phyloP scores from a whole-genome alignment of 30 jellyfish, hydroid and myxozoan species.

The Aurelia sp. region DNA sequence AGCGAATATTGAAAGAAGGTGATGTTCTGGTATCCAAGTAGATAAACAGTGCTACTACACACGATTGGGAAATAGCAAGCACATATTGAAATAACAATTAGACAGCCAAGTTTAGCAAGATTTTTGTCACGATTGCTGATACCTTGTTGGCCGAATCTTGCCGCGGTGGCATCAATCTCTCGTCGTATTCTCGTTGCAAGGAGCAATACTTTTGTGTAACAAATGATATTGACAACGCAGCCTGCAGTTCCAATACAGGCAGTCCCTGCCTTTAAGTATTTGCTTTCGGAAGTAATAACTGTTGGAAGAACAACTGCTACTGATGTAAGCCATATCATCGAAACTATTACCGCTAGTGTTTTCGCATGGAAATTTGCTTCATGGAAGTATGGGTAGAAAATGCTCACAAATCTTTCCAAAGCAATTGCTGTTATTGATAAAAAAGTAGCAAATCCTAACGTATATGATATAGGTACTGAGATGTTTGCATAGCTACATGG shows the following conservation, averaged over 20 bases:
- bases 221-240: slow-evolving; percentile 2
- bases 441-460: slow-evolving; percentile 39
- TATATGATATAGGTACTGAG: slow-evolving; percentile 30
- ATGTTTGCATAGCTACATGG: slow-evolving; percentile 35
- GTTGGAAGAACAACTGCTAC: not conserved
- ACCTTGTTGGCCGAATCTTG: slow-evolving; percentile 19
- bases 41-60: not conserved
- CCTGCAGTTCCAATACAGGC: slow-evolving; percentile 23
- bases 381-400: slow-evolving; percentile 51
- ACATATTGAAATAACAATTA: slow-evolving; percentile 21
- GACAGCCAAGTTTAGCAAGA: slow-evolving; percentile 32
- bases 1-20: slow-evolving; percentile 6
- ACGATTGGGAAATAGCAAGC: slow-evolving; percentile 37
- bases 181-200: slow-evolving; percentile 41
- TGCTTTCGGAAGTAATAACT: not conserved
- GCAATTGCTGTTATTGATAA: slow-evolving; percentile 36
- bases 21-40: not conserved
- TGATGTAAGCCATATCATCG: slow-evolving; percentile 24
- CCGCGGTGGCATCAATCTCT: slow-evolving; percentile 16
- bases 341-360: not conserved
- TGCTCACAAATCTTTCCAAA: slow-evolving; percentile 37
- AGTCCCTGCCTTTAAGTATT: not conserved
- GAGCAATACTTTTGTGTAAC: slow-evolving; percentile 19
- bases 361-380: slow-evolving; percentile 4
- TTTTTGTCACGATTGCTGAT: slow-evolving; percentile 16